Base-by-base conservation (phyloP, 2,113 vertebrate species). In the Heloderma charlesbogerti region DNA sequence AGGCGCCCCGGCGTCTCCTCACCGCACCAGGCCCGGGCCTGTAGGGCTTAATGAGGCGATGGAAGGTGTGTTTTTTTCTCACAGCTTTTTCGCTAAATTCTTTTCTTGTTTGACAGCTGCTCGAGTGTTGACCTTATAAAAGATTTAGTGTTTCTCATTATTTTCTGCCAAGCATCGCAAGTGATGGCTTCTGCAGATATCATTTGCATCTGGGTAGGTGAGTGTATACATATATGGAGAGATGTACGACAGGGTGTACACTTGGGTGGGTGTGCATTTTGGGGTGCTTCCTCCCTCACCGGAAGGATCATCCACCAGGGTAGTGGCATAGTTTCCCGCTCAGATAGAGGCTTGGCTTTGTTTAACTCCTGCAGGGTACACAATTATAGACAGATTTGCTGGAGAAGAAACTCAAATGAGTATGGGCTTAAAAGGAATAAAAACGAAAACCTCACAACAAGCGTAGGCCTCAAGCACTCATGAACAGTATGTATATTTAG, bases 51-150 rank as follows among this genome's bases (percentile, higher is more conserved):
- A 99, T 99, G 99, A 99, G 98, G 98, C 98, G 98, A 99, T 99
- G 99, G 99, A 99, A 99, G 98, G 99, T 99, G 94, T 75, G 29
- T 45, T 8, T 48, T 48, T 25, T 79, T 80, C 18, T 13, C 13
- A 98, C 97, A 98, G 97, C 97, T 98, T 98, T 96, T 97, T 97
- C 96, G 98, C 99, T 99, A 99, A 99, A 99, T 98, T 99, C 98
- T 99, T 98, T 99, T 99, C 98, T 99, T 99, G 99, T 99, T 98
- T 99, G 99, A 99, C 99, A 99, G 99, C 99, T 99, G 99, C 99
- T 99, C 97, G 98, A 98, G 98, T 98, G 98, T 99, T 99, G 99
- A 99, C 99, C 99, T 99, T 99, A 99, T 99, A 99, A 99, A 99
- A 99, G 98, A 99, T 99, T 99, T 99, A 99, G 98, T 98, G 98